Evolutionary conservation across 2,888 invertebrate species (phyloP).

Genomic region (Polyommatus iphigenia): DNA sequence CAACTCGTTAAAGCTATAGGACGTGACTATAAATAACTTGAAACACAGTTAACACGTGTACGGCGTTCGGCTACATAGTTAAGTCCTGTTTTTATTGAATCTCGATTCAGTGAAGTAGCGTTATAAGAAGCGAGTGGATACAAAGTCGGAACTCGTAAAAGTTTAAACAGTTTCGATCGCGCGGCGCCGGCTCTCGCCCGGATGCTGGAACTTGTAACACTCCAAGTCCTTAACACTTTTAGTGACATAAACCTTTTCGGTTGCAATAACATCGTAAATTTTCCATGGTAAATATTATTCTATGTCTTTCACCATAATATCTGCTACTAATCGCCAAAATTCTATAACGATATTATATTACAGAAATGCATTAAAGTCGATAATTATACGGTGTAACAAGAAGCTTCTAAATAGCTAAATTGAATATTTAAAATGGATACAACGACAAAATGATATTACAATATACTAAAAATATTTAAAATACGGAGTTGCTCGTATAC

Average conservation of each 20-base stretch:
- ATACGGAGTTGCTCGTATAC: background rate
- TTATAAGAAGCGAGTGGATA: background rate
- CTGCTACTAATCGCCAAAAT: too few species aligned
- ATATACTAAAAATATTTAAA: background rate
- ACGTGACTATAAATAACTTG: background rate
- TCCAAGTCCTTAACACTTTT: background rate
- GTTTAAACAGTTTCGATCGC: conserved; percentile 19
- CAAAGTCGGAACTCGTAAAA: background rate
- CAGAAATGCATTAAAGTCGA: too few species aligned
- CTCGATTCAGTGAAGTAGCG: background rate
- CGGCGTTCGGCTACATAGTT: background rate
- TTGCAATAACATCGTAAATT: background rate
- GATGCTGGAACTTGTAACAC: background rate
- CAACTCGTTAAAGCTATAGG: background rate
- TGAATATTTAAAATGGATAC: background rate
- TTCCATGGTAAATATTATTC: too few species aligned
- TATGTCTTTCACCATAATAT: too few species aligned
- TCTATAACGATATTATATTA: too few species aligned
- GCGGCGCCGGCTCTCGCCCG: background rate
- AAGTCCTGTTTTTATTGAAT: conserved; percentile 1
- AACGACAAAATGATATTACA: background rate
- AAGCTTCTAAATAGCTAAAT: background rate
- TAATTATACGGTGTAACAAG: too few species aligned
- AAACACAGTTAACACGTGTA: background rate
- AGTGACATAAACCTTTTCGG: background rate